Conservation (phyloP, 2,888 invertebrate genomes). For the Gandaritis pyraliata region DNA sequence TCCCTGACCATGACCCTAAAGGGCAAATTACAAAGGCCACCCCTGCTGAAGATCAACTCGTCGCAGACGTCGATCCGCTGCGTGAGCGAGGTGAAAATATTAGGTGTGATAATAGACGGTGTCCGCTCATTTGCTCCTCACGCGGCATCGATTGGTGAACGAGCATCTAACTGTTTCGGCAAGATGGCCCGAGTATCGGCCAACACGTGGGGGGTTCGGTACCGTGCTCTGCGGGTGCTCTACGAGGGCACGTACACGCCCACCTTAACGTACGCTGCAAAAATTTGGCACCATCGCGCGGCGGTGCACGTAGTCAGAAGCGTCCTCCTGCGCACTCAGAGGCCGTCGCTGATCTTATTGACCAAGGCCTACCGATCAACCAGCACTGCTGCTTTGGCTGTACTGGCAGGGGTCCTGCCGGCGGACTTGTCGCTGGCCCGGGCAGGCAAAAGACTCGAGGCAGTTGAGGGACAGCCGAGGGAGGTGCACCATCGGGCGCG, state of each 20-base stretch:
- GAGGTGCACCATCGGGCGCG: neutral
- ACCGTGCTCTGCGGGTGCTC: too few relatives aligned
- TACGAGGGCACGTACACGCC: too few relatives aligned
- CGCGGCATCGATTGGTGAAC: slow-evolving; percentile 2
- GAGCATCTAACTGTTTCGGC: neutral
- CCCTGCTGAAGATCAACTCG: neutral
- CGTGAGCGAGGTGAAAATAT: neutral
- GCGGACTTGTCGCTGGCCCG: slow-evolving; percentile 11
- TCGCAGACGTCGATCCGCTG: neutral
- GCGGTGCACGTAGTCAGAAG: slow-evolving; percentile 7
- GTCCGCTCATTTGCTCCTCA: slow-evolving; percentile 2
- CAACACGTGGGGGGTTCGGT: too few relatives aligned
- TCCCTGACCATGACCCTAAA: slow-evolving; percentile 6
- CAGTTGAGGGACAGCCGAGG: neutral
- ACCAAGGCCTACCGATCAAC: slow-evolving; percentile 19
- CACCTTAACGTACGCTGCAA: too few relatives aligned
- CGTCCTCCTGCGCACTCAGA: slow-evolving; percentile 1
- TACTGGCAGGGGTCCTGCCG: neutral
- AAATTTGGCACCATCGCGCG: too few relatives aligned
- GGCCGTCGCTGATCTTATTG: slow-evolving; percentile 6
- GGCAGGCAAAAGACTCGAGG: slow-evolving; percentile 7
- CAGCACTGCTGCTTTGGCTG: slow-evolving; percentile 12
- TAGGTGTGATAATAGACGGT: slow-evolving; percentile 1
- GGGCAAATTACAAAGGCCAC: slow-evolving; percentile 8
- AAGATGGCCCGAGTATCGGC: slow-evolving; percentile 4